Evolutionary conservation across 2,113 vertebrate genomes (phyloP).

Genomic region (Pampusana beccarii): DNA sequence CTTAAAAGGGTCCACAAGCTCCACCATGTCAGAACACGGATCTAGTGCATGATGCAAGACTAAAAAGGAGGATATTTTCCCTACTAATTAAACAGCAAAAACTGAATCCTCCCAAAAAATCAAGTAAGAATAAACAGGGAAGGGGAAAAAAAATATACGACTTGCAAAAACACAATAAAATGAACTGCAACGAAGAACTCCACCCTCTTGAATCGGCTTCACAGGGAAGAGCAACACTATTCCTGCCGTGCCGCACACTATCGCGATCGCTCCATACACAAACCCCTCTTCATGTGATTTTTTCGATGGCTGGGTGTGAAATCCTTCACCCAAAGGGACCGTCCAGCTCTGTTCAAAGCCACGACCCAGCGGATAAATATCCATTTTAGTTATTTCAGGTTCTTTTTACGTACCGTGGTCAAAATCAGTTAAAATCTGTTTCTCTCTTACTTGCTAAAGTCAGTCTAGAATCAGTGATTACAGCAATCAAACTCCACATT

Average conservation of each 20-base stretch:
- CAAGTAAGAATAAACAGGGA: conserved; percentile 67
- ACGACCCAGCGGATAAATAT: background rate
- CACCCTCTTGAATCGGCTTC: conserved; percentile 55
- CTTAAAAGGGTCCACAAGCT: conserved; percentile 74
- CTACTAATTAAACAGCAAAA: conserved; percentile 74
- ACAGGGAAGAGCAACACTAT: conserved; percentile 29
- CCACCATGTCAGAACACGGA: conserved; percentile 71
- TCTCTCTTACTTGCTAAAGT: background rate
- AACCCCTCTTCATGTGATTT: background rate
- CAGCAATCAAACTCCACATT: background rate
- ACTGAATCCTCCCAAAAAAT: conserved; percentile 69
- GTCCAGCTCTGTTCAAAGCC: background rate
- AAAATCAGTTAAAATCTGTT: background rate
- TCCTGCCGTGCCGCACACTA: background rate
- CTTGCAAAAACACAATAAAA: conserved; percentile 56
- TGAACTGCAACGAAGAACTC: conserved; percentile 37
- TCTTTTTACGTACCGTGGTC: background rate
- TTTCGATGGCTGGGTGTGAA: background rate
- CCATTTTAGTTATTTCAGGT: background rate
- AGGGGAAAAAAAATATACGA: background rate
- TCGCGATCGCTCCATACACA: background rate
- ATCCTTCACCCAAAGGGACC: background rate
- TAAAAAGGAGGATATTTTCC: conserved; percentile 56
- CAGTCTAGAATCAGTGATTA: background rate
- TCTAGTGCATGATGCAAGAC: conserved; percentile 46